Base-by-base conservation (phyloP, 2,888 invertebrate species). In the Hyposoter dolosus region DNA sequence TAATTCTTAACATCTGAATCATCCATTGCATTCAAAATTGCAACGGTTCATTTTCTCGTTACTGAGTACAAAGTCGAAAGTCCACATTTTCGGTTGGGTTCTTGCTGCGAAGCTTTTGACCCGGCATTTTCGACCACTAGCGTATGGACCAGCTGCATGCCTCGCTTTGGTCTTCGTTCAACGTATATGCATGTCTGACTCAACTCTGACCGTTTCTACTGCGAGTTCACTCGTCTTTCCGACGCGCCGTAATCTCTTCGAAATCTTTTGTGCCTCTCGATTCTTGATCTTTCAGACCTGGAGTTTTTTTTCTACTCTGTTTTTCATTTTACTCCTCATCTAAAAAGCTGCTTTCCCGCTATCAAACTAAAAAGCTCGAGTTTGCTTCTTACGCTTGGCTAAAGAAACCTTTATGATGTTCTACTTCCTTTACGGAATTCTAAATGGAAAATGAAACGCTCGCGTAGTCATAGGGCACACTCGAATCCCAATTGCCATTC, bases 191-290 rank as follows among this genome's bases (percentile, higher is more conserved):
- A 23, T 50, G 83, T 81, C 77, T 75, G 83, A 83, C 85, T 68
- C 68, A 77, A 77, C 56, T 40, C 66, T 15, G 28, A 77, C 72
- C 75, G 43, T 47, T 74, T 78, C 77, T 32, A 83, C 80, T 81
- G 72, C n/a, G 35, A 50, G 53, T 53, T 53, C 65, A 56, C 45
- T 9, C 53, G 23, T 28, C 7, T 15, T 43, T 65, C 32, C 45
- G n/a, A 10, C 35, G 56, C 56, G 43, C 50, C 12, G 28, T 43
- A 56, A n/a, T 71, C 83, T 32, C 7, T 60, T 53, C 68, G 19
- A 80, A 77, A 68, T 68, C 50, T 53, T 47, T 40, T 53, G 50
- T 35, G 56, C 65, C 40, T 80, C 72, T 47, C 35, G 63, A 45
- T 32, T 56, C 12, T 68, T 15, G 68, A 74, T 56, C 43, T 50